Conservation (phyloP, 2,888 invertebrate species). For the Stenolophus ochropezus region DNA sequence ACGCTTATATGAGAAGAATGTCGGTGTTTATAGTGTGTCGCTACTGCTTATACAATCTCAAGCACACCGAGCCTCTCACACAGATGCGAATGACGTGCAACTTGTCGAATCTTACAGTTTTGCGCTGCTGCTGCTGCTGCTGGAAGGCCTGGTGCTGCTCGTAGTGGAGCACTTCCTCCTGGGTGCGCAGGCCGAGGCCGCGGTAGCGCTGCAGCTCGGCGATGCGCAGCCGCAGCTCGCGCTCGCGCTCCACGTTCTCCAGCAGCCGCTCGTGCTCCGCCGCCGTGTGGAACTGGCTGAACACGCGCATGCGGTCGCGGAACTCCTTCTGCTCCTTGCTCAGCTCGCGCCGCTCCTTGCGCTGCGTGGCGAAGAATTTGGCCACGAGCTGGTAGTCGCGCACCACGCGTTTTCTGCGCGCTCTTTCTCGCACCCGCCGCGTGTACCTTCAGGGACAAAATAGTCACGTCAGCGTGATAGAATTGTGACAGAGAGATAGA, state of each 20-base stretch:
- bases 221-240: slow-evolving; percentile 87
- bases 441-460: no score
- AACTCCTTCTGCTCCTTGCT: slow-evolving; percentile 89
- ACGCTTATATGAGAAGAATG: no score
- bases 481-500: no score
- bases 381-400: slow-evolving; percentile 93
- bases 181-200: slow-evolving; percentile 87
- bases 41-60: no score
- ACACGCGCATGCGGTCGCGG: slow-evolving; percentile 88
- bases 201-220: slow-evolving; percentile 90
- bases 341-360: slow-evolving; percentile 73
- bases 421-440: slow-evolving; percentile 87
- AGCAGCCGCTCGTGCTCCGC: slow-evolving; percentile 89
- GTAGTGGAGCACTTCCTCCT: slow-evolving; percentile 91
- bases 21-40: no score
- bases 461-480: no score
- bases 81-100: no score
- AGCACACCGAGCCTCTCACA: neutral
- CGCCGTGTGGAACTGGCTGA: slow-evolving; percentile 91
- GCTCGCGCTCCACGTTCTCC: slow-evolving; percentile 87
- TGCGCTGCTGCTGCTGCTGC: slow-evolving; percentile 78
- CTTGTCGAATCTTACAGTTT: slow-evolving; percentile 74
- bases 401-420: slow-evolving; percentile 91
- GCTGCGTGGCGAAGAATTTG: slow-evolving; percentile 83
- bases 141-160: slow-evolving; percentile 85